phyloP scores from a whole-genome alignment of 2,797 vertebrate genomes.

The Anas capensis region DNA sequence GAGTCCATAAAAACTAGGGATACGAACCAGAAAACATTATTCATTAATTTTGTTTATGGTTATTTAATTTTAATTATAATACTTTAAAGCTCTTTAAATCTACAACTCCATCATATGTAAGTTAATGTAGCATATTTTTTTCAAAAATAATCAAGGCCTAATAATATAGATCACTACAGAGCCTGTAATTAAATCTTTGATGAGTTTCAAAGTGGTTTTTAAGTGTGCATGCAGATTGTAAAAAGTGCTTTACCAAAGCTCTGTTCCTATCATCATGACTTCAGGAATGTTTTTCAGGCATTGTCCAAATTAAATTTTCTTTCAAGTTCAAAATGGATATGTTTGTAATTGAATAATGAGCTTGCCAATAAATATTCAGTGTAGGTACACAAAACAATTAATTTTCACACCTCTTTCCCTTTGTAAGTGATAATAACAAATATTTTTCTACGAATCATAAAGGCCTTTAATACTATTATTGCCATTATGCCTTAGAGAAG shows the following conservation, averaged over 20 bases:
- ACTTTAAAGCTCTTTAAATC: constrained; percentile 30
- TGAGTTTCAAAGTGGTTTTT: constrained; percentile 32
- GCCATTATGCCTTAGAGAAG: not conserved
- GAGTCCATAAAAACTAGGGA: not conserved
- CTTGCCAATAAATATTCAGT: not conserved
- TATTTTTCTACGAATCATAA: not conserved
- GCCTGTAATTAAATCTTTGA: not conserved
- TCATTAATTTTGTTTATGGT: constrained; percentile 41
- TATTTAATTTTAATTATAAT: constrained; percentile 58
- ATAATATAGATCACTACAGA: not conserved
- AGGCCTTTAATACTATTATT: not conserved
- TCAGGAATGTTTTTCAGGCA: not conserved
- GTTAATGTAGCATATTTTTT: constrained; percentile 44
- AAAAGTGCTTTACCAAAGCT: not conserved
- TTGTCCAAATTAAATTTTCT: not conserved
- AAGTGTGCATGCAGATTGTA: not conserved
- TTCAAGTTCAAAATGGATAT: not conserved
- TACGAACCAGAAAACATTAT: not conserved
- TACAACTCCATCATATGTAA: not conserved
- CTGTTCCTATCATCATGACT: not conserved
- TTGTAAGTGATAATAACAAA: not conserved
- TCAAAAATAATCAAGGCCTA: constrained; percentile 19
- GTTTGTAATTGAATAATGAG: not conserved
- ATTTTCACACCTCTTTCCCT: not conserved
- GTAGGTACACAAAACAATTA: not conserved